A percentile compares a stretch with the other conserved stretches of the same genome.
These are phyloP conservation scores for Pelobates fuscus DNA, from an alignment of 2,113 vertebrate species.

Conservation along the genomic window DNA sequence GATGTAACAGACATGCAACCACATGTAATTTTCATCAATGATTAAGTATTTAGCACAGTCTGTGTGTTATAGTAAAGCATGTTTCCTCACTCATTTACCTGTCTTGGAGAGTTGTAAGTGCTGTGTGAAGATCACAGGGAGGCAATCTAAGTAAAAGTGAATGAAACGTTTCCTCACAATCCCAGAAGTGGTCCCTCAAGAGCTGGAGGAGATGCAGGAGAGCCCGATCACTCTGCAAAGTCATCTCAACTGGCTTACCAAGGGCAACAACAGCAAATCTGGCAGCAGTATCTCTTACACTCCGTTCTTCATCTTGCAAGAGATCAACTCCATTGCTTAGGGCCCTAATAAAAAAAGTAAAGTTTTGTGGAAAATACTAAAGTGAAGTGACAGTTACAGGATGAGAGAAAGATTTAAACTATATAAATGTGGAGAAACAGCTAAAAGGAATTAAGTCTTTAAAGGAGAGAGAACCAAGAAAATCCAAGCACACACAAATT, in stretches of 20 bases:
- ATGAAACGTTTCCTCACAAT: conserved; percentile 63
- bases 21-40: too few species aligned
- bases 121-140: conserved; percentile 60
- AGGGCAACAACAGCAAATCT: conserved; percentile 64
- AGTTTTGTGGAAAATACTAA: neutral
- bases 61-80: too few species aligned
- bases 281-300: conserved; percentile 69
- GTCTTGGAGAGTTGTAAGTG: conserved; percentile 63
- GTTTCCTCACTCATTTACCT: too few species aligned
- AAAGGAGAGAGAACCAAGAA: neutral
- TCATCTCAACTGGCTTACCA: neutral
- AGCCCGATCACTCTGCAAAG: conserved; percentile 73
- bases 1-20: too few species aligned
- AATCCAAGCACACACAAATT: neutral
- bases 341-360: neutral
- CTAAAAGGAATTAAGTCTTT: neutral
- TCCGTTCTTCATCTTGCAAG: conserved; percentile 81
- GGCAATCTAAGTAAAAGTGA: conserved; percentile 75
- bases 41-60: too few species aligned
- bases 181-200: conserved; percentile 67
- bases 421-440: neutral
- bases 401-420: too few species aligned
- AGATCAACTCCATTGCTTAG: conserved; percentile 75
- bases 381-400: neutral
- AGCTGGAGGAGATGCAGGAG: conserved; percentile 70